Evolutionary conservation across 1,140 invertebrate genomes (phyloP), one percentile per base, ranked within the genome.

Genomic region (Lasioglossum albipes): DNA sequence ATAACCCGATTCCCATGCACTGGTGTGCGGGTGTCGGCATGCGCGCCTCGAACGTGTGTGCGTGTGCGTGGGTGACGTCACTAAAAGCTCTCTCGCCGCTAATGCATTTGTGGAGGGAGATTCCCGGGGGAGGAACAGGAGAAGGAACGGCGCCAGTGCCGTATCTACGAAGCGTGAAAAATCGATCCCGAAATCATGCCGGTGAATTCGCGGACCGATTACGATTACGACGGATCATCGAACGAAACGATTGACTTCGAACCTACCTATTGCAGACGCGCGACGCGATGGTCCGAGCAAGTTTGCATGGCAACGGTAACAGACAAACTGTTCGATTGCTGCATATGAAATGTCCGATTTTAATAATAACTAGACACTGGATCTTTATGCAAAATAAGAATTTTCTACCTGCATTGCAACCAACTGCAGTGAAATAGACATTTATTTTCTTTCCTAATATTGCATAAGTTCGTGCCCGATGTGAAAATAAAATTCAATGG

Each of bases 31-130:
- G 27, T 5, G 7, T 49, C 12, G 20, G 22, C 49, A 13, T 54
- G 52, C 66, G 41, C 75, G 72, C 70, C 59, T 72, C 66, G 68
- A 62, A 65, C 65, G 41, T 64, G 41, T 59, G 45, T 61, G 54
- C 67, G 18, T 81, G 82, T 84, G 87, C 88, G 88, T 85, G 86
- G 85, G 90, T 92, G 91, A 93, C 91, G 92, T 92, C 92, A 91
- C 92, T 93, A 92, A 93, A 93, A 93, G 92, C 91, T 92, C 91
- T 92, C 90, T 92, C 88, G 88, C 89, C 90, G 90, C 91, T 93
- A 93, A 93, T 93, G 92, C 92, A 93, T 93, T 92, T 92, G 92
- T 85, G 85, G 87, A 88, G 91, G 86, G 89, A 82, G 84, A 90
- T 87, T 88, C 83, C 85, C 84, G 84, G 88, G 85, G 86, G 81